A percentile compares a stretch with the other conserved stretches of the same genome.
These are phyloP conservation scores for Montipora sp. DNA, from an alignment of 64 coral and sea anemone species.

Conservation along the genomic window DNA sequence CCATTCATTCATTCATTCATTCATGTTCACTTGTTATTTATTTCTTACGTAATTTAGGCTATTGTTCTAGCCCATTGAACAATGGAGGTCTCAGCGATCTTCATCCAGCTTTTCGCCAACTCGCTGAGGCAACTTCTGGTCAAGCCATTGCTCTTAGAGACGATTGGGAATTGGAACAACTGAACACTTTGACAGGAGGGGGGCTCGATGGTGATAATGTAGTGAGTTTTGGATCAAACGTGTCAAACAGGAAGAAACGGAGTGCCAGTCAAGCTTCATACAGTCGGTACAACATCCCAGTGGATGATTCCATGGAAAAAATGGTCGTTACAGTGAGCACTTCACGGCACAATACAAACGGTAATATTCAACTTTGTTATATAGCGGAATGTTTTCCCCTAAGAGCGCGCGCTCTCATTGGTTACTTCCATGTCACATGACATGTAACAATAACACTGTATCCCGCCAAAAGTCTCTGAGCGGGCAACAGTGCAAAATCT, in stretches of 20 bases:
- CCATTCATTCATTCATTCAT: too few relatives aligned
- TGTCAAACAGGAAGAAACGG: constrained; percentile 54
- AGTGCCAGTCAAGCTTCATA: not conserved
- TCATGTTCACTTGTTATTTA: too few relatives aligned
- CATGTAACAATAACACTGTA: too few relatives aligned
- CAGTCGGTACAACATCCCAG: constrained; percentile 47
- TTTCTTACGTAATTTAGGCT: not conserved
- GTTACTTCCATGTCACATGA: too few relatives aligned
- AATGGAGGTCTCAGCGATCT: not conserved
- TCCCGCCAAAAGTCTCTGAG: too few relatives aligned
- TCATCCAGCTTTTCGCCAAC: constrained; percentile 46
- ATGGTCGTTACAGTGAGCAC: constrained; percentile 45
- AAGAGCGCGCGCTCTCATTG: too few relatives aligned
- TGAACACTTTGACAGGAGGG: constrained; percentile 60
- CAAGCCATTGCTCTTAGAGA: constrained; percentile 62
- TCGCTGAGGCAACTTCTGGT: constrained; percentile 67
- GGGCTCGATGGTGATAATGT: constrained; percentile 74
- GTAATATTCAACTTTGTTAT: not conserved
- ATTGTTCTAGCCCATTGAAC: not conserved
- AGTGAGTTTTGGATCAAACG: constrained; percentile 67
- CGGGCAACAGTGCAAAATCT: too few relatives aligned
- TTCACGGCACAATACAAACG: not conserved
- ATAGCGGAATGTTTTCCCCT: not conserved
- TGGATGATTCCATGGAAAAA: constrained; percentile 68
- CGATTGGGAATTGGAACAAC: constrained; percentile 43